These are phyloP conservation scores for Muscicapa adusta DNA, from an alignment of 2,113 vertebrate species.

Conservation along the genomic window DNA sequence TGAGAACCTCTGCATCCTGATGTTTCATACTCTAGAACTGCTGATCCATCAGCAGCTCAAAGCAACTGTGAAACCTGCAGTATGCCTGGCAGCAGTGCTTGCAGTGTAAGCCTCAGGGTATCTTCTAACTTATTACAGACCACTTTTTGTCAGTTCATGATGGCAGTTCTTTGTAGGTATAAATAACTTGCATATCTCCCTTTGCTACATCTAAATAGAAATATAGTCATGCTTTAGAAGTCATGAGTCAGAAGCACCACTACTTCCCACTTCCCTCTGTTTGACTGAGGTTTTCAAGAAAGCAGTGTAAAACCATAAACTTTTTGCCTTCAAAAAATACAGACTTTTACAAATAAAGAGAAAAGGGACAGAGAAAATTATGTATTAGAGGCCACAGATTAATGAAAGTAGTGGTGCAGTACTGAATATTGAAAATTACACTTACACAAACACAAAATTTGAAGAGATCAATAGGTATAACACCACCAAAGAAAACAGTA, in stretches of 20 bases:
- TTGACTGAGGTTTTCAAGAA: background rate
- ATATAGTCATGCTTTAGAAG: background rate
- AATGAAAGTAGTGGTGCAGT: background rate
- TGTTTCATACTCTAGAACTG: background rate
- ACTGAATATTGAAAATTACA: background rate
- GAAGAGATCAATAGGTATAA: background rate
- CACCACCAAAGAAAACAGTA: background rate
- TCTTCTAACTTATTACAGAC: background rate
- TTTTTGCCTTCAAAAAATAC: background rate
- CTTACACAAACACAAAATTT: background rate
- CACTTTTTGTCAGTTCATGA: background rate
- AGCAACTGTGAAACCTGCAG: background rate
- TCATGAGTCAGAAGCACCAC: background rate
- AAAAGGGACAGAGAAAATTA: background rate
- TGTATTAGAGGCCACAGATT: background rate
- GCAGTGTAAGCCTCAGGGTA: background rate
- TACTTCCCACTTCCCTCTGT: background rate
- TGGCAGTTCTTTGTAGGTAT: background rate
- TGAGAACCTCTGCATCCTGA: background rate
- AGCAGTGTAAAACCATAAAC: background rate
- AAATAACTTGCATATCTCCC: background rate
- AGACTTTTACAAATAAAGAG: background rate
- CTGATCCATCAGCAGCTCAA: background rate
- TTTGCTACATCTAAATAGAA: background rate
- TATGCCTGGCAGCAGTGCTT: background rate